Evolutionary conservation across 64 coral and sea anemone genomes (phyloP).

Genomic region (Anthopleura sola): DNA sequence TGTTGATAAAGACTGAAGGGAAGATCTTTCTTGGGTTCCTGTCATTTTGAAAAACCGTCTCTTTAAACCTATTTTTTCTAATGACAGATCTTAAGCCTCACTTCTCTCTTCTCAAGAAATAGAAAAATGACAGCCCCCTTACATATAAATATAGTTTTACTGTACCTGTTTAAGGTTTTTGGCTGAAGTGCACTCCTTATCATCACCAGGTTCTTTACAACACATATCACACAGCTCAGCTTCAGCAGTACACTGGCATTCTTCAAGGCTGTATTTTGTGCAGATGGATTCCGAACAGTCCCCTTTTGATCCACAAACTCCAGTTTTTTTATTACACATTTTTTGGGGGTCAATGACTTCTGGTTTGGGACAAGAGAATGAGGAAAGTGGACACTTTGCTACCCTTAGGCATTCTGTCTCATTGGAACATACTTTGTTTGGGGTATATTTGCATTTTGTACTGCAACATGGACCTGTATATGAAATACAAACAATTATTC

Average conservation of each 20-base stretch:
- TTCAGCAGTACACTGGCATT: conserved; percentile 47
- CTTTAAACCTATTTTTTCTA: no score
- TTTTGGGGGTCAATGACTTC: background rate
- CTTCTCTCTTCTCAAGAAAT: background rate
- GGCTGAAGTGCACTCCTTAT: conserved; percentile 24
- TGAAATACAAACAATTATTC: no score
- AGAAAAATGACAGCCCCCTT: background rate
- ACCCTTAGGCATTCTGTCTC: conserved; percentile 43
- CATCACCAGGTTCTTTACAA: conserved; percentile 15
- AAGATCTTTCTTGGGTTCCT: no score
- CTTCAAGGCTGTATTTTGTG: conserved; percentile 31
- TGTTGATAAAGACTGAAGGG: no score
- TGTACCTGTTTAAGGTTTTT: conserved; percentile 1
- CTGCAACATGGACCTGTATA: conserved; percentile 53
- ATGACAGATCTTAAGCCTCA: no score
- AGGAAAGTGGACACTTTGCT: conserved; percentile 13
- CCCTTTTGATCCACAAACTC: conserved; percentile 41
- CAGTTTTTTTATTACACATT: background rate
- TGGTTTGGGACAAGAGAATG: conserved; percentile 31
- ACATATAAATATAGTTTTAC: background rate
- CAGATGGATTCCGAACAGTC: conserved; percentile 56
- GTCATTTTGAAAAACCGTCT: no score
- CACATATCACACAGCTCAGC: conserved; percentile 61
- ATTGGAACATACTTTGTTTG: conserved; percentile 12
- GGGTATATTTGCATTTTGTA: conserved; percentile 20